These are phyloP conservation scores for Orthosia incerta DNA, from an alignment of 2,888 invertebrate species.

Conservation along the genomic window DNA sequence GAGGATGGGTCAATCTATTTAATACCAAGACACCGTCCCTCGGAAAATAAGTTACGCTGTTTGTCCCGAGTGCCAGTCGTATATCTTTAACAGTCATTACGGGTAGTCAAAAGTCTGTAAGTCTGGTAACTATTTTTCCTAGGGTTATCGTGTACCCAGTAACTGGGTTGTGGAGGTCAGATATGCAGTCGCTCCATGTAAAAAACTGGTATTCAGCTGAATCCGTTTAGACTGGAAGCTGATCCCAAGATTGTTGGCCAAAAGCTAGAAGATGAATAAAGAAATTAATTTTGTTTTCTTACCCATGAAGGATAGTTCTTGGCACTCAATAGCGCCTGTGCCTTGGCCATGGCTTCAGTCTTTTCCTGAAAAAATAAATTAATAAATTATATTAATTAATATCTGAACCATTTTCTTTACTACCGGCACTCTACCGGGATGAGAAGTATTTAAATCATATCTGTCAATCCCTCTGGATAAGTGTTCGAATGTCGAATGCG, in stretches of 20 bases:
- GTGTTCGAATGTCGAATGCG: no score
- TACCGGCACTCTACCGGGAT: no score
- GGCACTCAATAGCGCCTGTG: conserved; percentile 91
- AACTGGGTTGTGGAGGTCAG: no score
- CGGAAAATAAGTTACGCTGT: background rate
- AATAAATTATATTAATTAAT: no score
- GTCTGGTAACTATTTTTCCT: no score
- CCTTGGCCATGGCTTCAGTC: conserved; percentile 93
- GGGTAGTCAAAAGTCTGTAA: background rate
- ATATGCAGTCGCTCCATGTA: no score
- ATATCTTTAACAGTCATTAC: background rate
- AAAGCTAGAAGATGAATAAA: background rate
- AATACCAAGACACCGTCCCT: background rate
- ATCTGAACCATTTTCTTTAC: no score
- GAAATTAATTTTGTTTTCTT: conserved; percentile 54
- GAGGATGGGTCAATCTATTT: no score
- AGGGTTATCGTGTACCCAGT: no score
- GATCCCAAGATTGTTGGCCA: background rate
- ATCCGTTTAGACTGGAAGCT: background rate
- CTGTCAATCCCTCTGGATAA: no score
- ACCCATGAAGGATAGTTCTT: conserved; percentile 96
- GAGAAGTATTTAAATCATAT: no score
- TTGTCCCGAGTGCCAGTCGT: background rate
- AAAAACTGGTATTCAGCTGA: no score
- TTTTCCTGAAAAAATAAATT: conserved; percentile 91